phyloP scores from a whole-genome alignment of 1,140 invertebrate species.

The Idris sp. region DNA sequence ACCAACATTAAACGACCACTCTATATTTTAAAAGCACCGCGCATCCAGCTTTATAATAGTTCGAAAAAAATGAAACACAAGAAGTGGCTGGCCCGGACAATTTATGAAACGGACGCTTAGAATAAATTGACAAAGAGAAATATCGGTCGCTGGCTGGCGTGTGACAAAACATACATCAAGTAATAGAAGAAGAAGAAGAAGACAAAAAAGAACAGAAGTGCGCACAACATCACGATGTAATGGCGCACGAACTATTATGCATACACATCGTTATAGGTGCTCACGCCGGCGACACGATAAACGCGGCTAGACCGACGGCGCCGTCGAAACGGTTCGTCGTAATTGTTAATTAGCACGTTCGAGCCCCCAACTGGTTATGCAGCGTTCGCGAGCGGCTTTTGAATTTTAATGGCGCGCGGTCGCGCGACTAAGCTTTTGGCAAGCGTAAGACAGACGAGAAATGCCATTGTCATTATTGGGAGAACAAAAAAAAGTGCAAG shows the following conservation, averaged over 20 bases:
- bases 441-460: neutral
- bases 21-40: constrained; percentile 36
- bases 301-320: constrained; percentile 64
- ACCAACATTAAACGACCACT: constrained; percentile 36
- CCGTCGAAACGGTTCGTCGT: constrained; percentile 64
- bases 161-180: constrained; percentile 55
- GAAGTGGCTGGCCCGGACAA: constrained; percentile 19
- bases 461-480: too few relatives aligned
- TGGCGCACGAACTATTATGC: constrained; percentile 61
- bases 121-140: constrained; percentile 54
- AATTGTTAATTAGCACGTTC: constrained; percentile 69
- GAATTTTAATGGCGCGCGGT: constrained; percentile 46
- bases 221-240: constrained; percentile 48
- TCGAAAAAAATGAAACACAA: constrained; percentile 45
- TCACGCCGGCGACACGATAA: constrained; percentile 56
- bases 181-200: constrained; percentile 4
- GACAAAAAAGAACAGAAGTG: constrained; percentile 28
- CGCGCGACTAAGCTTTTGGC: constrained; percentile 17
- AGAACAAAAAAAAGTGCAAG: constrained; percentile 24
- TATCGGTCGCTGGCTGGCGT: constrained; percentile 28
- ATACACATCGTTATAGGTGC: constrained; percentile 58
- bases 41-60: constrained; percentile 8
- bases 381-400: constrained; percentile 42
- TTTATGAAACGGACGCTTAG: constrained; percentile 42
- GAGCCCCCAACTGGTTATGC: constrained; percentile 50